Evolutionary conservation across 2,113 vertebrate species (phyloP).

Genomic region (Oreochromis niloticus): DNA sequence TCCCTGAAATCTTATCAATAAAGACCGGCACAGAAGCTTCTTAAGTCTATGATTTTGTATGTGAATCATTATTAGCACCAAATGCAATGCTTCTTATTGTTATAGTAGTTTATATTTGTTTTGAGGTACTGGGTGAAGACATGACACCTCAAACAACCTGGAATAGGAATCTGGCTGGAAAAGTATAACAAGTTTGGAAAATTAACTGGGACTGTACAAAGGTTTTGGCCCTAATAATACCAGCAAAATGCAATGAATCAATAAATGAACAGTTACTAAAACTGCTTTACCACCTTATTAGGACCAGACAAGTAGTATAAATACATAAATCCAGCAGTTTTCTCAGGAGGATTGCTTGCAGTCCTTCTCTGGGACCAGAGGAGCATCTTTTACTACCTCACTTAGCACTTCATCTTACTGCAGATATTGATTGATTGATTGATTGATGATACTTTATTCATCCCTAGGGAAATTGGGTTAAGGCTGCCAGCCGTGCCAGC

Average conservation of each 20-base stretch:
- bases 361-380: background rate
- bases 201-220: background rate
- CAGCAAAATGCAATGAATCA: background rate
- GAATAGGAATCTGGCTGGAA: background rate
- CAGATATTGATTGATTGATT: background rate
- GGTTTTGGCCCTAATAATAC: background rate
- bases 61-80: background rate
- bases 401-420: background rate
- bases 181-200: background rate
- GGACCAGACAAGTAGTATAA: background rate
- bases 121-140: background rate
- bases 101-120: background rate
- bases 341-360: background rate
- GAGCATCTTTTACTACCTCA: background rate
- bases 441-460: no score
- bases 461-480: no score
- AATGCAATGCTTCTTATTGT: background rate
- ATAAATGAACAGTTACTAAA: background rate
- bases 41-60: background rate
- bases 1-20: background rate
- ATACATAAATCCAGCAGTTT: background rate
- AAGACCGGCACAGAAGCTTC: background rate
- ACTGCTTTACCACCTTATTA: background rate
- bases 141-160: background rate
- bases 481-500: no score